phyloP scores from a whole-genome alignment of 1,140 invertebrate genomes.

The Muscidifurax raptorellus region DNA sequence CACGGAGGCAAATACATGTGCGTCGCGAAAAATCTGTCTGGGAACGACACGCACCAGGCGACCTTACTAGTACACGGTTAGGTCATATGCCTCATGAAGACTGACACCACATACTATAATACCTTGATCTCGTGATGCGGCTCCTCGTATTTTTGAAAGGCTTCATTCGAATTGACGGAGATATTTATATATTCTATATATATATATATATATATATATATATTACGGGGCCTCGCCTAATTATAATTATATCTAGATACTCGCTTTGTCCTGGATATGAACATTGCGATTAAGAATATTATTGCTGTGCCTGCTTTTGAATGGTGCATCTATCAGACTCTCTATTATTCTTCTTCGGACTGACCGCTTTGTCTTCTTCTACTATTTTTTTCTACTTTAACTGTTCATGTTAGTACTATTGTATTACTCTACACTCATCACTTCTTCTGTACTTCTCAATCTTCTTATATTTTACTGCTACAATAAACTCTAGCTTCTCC shows the following conservation, averaged over 20 bases:
- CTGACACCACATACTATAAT: not conserved
- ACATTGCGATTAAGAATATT: not conserved
- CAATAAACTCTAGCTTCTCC: not conserved
- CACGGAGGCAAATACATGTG: constrained; percentile 82
- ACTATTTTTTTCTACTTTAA: constrained; percentile 5
- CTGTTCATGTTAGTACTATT: not conserved
- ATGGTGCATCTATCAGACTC: constrained; percentile 14
- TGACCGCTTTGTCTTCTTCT: not conserved
- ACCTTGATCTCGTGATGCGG: not conserved
- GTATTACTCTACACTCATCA: not conserved
- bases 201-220: not conserved
- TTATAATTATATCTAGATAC: not conserved
- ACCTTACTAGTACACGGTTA: constrained; percentile 78
- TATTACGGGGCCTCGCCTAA: not conserved
- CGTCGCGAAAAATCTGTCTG: constrained; percentile 81
- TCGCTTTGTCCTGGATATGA: constrained; percentile 40
- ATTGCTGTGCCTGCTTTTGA: constrained; percentile 29
- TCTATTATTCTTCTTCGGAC: not conserved
- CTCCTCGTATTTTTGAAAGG: not conserved
- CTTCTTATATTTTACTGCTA: not conserved
- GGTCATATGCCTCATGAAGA: constrained; percentile 53
- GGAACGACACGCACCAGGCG: constrained; percentile 77
- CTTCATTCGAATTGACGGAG: not conserved
- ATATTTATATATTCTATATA: no score
- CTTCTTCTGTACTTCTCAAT: not conserved